These are phyloP conservation scores for Chelonia mydas DNA, from an alignment of 2,797 vertebrate species.

Conservation along the genomic window DNA sequence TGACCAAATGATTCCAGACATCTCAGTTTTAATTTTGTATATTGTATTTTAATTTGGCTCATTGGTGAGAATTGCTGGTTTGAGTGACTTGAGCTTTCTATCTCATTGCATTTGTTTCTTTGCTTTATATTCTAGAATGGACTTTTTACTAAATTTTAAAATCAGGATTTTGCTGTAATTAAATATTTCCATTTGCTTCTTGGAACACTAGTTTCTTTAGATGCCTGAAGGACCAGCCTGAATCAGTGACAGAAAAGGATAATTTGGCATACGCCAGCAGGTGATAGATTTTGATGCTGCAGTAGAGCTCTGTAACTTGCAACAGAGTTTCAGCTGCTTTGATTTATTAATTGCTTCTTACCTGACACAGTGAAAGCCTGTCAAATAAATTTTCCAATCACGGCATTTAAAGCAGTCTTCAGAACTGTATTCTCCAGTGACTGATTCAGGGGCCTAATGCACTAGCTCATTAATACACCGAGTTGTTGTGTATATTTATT, in stretches of 20 bases:
- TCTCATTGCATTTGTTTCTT: background rate
- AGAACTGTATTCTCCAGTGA: constrained; percentile 40
- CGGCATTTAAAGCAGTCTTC: constrained; percentile 44
- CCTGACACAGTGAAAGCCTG: constrained; percentile 22
- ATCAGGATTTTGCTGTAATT: background rate
- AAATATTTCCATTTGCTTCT: constrained; percentile 7
- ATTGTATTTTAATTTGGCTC: background rate
- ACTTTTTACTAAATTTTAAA: background rate
- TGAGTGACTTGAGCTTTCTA: background rate
- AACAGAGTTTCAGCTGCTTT: constrained; percentile 42
- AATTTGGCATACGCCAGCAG: background rate
- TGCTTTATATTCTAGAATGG: background rate
- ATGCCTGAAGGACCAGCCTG: background rate
- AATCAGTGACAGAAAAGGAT: background rate
- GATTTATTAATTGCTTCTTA: constrained; percentile 62
- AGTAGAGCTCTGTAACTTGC: background rate
- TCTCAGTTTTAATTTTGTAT: background rate
- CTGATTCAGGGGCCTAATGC: constrained; percentile 47
- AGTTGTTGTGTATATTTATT: constrained; percentile 50
- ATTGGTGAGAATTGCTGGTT: background rate
- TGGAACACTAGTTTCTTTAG: background rate
- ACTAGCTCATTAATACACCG: constrained; percentile 35
- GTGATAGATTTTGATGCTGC: constrained; percentile 25
- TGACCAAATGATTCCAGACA: background rate
- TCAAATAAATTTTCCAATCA: constrained; percentile 68